Percentiles rank a stretch among this genome's conserved stretches.
phyloP scores from a whole-genome alignment of 92 coral and sea anemone species.

The Bergia sp. region DNA sequence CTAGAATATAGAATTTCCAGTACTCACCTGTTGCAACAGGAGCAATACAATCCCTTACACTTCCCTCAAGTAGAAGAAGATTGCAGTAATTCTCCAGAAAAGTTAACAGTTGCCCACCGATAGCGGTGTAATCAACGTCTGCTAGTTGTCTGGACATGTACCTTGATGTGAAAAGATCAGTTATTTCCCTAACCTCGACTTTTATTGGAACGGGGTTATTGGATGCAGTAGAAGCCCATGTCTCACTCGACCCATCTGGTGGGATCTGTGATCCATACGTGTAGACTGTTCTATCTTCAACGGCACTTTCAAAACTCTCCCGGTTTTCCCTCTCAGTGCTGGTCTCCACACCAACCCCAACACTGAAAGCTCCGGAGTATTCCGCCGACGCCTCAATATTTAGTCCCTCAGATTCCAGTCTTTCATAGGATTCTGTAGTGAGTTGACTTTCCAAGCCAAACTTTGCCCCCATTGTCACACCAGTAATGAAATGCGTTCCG shows the following conservation, averaged over 20 bases:
- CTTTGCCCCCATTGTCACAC: constrained; percentile 48
- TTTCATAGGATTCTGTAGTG: constrained; percentile 42
- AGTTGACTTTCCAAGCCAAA: constrained; percentile 39
- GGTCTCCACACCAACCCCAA: constrained; percentile 42
- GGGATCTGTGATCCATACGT: constrained; percentile 45
- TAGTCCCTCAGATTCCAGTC: constrained; percentile 29
- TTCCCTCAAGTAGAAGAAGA: constrained; percentile 20
- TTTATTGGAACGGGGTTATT: constrained; percentile 45
- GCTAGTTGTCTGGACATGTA: constrained; percentile 2
- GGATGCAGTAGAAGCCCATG: constrained; percentile 39
- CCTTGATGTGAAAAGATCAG: constrained; percentile 45
- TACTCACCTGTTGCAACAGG: neutral
- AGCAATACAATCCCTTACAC: constrained; percentile 41
- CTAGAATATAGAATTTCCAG: too few relatives aligned
- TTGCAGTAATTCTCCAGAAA: constrained; percentile 42
- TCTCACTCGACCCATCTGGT: constrained; percentile 13
- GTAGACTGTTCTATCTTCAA: constrained; percentile 23
- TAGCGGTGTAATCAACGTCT: constrained; percentile 12
- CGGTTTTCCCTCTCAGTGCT: constrained; percentile 19
- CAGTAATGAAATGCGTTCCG: constrained; percentile 40
- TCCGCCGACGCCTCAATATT: constrained; percentile 45
- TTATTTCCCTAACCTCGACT: constrained; percentile 8
- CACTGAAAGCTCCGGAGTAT: constrained; percentile 37
- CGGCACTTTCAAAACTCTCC: constrained; percentile 43
- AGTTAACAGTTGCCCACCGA: constrained; percentile 23